Base-by-base conservation (phyloP, 2,797 vertebrate genomes). In the Oreochromis mossambicus region DNA sequence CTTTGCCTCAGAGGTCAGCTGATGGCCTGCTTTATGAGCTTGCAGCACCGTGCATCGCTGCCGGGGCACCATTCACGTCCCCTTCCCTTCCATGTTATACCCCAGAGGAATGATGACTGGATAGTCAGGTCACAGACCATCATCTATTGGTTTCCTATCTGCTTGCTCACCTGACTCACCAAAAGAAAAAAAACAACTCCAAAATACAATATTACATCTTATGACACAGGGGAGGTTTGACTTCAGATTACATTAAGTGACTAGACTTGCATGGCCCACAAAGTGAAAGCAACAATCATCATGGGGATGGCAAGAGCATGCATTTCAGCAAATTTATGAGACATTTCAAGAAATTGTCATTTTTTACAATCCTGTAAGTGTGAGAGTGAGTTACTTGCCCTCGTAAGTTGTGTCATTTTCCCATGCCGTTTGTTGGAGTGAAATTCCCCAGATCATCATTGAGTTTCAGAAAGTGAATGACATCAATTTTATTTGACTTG, bases 331-430 rank as follows among this genome's bases (percentile, higher is more conserved):
- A 97, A 98, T 99, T 99, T 98, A 99, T 97, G 95, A 96, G 95
- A 81, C 96, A 93, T 97, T 97, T 97, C 96, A 96, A 97, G 96
- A 97, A 98, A 98, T 98, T 96, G 96, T 97, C 97, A 97, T 97
- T 96, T 98, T 98, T 99, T 98, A 98, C 97, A 98, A 95, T 97
- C 97, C 97, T 97, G 98, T 98, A 97, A 98, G 97, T 96, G 96
- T 93, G 92, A 94, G 96, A 96, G 97, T 97, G 97, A 98, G 97
- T 98, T 97, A 97, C 97, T 97, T 90, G 91, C 96, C 94, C 95
- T 96, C 96, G 96, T 97, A 97, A 97, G 96, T 97, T 96, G 97
- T 96, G 96, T 91, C 93, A 79, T 91, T 95, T 96, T 95, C 87
- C 88, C 97, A 96, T 97, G 96, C 97, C 97, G 96, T 95, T 97